phyloP scores from a whole-genome alignment of 2,888 invertebrate genomes.

The Melanostoma mellinum region DNA sequence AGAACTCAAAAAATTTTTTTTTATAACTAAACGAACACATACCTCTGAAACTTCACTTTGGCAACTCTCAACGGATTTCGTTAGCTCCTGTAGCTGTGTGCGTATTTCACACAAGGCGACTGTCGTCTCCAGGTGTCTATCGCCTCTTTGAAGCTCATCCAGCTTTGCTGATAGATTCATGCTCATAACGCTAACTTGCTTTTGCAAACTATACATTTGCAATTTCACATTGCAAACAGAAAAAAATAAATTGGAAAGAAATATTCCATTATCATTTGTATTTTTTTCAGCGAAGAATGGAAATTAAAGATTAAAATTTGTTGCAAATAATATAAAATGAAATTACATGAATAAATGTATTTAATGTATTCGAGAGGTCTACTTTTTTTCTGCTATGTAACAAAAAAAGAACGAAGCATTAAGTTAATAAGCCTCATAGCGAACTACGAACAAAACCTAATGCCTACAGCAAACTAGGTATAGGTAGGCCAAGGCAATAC shows the following conservation, averaged over 20 bases:
- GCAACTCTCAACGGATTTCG: slow-evolving; percentile 96
- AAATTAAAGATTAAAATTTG: slow-evolving; percentile 31
- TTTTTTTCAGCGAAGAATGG: neutral
- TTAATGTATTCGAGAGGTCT: slow-evolving; percentile 59
- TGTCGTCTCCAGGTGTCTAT: slow-evolving; percentile 95
- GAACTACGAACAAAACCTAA: slow-evolving; percentile 57
- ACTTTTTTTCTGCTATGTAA: slow-evolving; percentile 36
- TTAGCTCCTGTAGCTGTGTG: slow-evolving; percentile 95
- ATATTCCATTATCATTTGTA: slow-evolving; percentile 34
- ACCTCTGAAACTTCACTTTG: slow-evolving; percentile 96
- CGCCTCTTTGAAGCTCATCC: slow-evolving; percentile 95
- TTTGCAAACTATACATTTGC: slow-evolving; percentile 90
- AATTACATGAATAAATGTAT: slow-evolving; percentile 69
- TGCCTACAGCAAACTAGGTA: slow-evolving; percentile 36
- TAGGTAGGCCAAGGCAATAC: slow-evolving; percentile 34
- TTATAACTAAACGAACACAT: slow-evolving; percentile 72
- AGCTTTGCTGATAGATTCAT: slow-evolving; percentile 97
- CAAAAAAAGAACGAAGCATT: slow-evolving; percentile 43
- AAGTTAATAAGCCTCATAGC: slow-evolving; percentile 63
- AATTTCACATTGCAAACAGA: slow-evolving; percentile 1
- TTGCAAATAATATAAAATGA: slow-evolving; percentile 69
- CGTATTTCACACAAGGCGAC: slow-evolving; percentile 97
- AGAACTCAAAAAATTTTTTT: neutral
- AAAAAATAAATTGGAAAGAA: slow-evolving; percentile 29
- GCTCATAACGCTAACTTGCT: slow-evolving; percentile 98